phyloP scores from a whole-genome alignment of 2,797 vertebrate species.

The Synanceia verrucosa region DNA sequence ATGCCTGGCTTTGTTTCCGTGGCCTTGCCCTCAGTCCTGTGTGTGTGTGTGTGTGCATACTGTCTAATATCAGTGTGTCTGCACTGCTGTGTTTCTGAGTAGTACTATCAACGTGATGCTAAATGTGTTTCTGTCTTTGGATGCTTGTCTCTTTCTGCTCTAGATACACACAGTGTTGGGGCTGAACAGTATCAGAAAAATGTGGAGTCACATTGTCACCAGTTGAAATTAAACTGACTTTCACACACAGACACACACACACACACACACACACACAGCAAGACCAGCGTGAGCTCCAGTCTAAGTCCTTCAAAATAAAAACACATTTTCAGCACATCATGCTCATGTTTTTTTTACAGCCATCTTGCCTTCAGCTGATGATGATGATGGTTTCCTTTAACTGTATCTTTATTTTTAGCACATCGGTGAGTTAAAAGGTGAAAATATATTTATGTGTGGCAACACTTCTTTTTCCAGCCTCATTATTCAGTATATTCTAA shows the following conservation, averaged over 20 bases:
- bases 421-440: background rate
- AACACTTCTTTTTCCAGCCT: background rate
- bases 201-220: background rate
- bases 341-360: background rate
- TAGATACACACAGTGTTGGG: constrained; percentile 51
- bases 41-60: constrained; percentile 20
- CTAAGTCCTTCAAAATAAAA: background rate
- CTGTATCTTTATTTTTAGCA: background rate
- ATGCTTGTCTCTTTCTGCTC: constrained; percentile 12
- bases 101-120: constrained; percentile 39
- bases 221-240: background rate
- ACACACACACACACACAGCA: background rate
- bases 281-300: background rate
- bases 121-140: constrained; percentile 15
- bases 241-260: background rate
- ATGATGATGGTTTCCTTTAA: background rate
- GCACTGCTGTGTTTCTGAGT: constrained; percentile 17
- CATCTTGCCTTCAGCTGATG: background rate
- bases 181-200: background rate
- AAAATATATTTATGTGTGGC: background rate
- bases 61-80: constrained; percentile 37
- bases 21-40: constrained; percentile 50
- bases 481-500: background rate
- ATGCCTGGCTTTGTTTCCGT: constrained; percentile 65
- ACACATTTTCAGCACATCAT: background rate